Base-by-base conservation (phyloP, 2,888 invertebrate species). In the Nomada hirtipes region DNA sequence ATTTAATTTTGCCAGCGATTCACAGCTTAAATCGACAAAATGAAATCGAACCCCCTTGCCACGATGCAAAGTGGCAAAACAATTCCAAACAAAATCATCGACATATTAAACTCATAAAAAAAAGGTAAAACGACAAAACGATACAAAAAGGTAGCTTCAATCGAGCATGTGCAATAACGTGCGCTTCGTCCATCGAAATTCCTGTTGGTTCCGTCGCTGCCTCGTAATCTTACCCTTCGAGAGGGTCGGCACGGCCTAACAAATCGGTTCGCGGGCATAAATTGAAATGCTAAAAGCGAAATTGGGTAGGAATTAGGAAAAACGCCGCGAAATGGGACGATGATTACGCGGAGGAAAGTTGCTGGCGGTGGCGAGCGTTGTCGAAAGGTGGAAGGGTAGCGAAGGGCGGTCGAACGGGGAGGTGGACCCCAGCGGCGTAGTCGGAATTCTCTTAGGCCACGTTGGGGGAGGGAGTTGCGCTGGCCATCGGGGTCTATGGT, bases 241-340 rank as follows among this genome's bases (percentile, higher is more conserved):
- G 76, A 68, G 77, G 77, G 74, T 74, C 61, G 83, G 72, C 83
- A 82, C 80, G 83, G 36, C 84, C 87, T 85, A 88, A 88, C 90
- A 90, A 91, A 91, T 91, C 91, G 87, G 86, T 90, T 87, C 82
- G 86, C 88, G 89, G 85, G 88, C 89, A 91, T 91, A 93, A 92
- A 93, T 93, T 93, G 92, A 93, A 93, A 93, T 90, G 92, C 90
- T 92, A 91, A 92, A 91, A 92, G 92, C 91, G 92, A 91, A 92
- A 92, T 93, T 91, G 92, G 92, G 91, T 90, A 92, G 91, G 88
- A 93, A 92, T 92, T 92, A 90, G 91, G 91, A 90, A 89, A 90
- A 90, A 89, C 85, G 88, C 87, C 83, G 82, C 87, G 90, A 90
- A 90, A 90, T 90, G 90, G 90, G 85, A 85, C 79, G 88, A 86